Conservation (phyloP, 2,888 invertebrate species). For the Drosophila tanythrix region DNA sequence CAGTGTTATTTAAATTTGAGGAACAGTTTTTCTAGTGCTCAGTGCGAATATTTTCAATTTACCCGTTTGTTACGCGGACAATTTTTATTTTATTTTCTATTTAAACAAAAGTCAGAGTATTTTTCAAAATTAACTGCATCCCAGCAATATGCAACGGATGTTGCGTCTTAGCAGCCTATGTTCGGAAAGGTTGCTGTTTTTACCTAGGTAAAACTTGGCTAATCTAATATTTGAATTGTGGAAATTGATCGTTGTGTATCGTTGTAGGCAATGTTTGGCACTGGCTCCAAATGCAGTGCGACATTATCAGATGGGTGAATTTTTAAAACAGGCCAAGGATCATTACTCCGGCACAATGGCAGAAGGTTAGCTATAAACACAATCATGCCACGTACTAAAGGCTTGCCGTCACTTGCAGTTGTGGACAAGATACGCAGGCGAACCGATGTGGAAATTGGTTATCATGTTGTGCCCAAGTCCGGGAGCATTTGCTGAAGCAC, state of each 20-base stretch:
- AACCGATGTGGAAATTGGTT: conserved; percentile 82
- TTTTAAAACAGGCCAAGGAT: conserved; percentile 34
- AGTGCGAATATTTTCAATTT: conserved; percentile 35
- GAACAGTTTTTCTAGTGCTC: conserved; percentile 28
- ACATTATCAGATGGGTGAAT: conserved; percentile 35
- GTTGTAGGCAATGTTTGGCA: conserved; percentile 1
- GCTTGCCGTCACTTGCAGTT: conserved; percentile 49
- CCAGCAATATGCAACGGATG: conserved; percentile 15
- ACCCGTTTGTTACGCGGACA: conserved; percentile 31
- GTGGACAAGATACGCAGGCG: conserved; percentile 71
- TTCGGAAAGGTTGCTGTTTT: background rate
- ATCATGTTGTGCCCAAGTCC: conserved; percentile 85
- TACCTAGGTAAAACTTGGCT: conserved; percentile 9
- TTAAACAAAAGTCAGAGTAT: background rate
- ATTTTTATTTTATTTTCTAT: conserved; percentile 1
- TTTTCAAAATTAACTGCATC: background rate
- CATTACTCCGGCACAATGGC: conserved; percentile 60
- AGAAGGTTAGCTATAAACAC: conserved; percentile 46
- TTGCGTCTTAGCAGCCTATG: background rate
- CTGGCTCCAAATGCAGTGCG: conserved; percentile 1
- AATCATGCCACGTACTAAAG: background rate
- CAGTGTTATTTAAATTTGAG: conserved; percentile 12
- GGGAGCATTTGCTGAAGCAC: conserved; percentile 86
- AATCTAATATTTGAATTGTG: background rate
- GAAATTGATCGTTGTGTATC: background rate